Evolutionary conservation across 2,888 invertebrate species (phyloP), one percentile per base, ranked within the genome.

Genomic region (Oscheius onirici): DNA sequence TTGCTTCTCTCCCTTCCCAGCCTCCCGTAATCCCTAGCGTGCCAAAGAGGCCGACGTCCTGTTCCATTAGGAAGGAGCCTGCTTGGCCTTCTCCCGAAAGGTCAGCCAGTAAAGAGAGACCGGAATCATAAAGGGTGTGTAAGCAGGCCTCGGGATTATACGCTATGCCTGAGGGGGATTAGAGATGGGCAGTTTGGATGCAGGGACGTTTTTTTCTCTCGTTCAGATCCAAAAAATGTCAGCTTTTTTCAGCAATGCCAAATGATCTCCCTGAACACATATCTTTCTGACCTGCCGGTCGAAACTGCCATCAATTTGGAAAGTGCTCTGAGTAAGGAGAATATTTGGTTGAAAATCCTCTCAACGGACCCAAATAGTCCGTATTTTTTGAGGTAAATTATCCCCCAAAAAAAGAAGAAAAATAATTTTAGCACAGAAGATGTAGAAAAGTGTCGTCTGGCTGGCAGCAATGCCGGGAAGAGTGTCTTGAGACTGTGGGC

Each of bases 401-500:
- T 40, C 26, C 57, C 41, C 17, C 28, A 40, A 20, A 6, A 52
- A 10, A 22, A 10, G 15, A 8, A 68, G 17, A 44, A 5, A 24
- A 10, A 43, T 41, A n/a, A 22, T 65, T 77, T 54, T 52, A 84
- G 84, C 26, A 22, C 57, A 0, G 82, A 79, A n/a, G 80, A 83
- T 20, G 57, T 79, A 8, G 82, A 84, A 2, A 74, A 66, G 5
- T 73, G 74, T 58, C 22, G 49, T 6, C 49, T 49, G 24, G 8
- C 46, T 2, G 34, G 65, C 54, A 52, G 72, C 6, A 87, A 87
- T 54, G 86, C 88, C 0, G 82, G 86, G 0, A 81, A 82, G 17
- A 80, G 82, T 51, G 66, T 88, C 52, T 73, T 89, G 1, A 76
- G 82, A 20, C 71, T 77, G n/a, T 84, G 88, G 68, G 88, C 87